These are phyloP conservation scores for Buphagus erythrorhynchus DNA, from an alignment of 2,797 vertebrate species.

Conservation along the genomic window DNA sequence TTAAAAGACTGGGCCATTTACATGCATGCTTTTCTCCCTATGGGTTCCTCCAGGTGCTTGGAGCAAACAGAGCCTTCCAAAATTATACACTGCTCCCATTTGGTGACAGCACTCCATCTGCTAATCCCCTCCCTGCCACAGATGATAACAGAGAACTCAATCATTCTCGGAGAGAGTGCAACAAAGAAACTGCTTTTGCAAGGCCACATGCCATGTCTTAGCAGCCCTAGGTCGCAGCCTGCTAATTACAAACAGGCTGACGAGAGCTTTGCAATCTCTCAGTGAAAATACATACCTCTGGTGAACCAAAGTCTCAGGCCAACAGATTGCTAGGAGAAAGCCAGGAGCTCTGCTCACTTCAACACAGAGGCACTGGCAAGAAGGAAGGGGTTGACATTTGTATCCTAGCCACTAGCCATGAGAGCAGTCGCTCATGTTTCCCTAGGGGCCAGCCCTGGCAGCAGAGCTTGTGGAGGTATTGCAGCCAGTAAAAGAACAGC, in stretches of 20 bases:
- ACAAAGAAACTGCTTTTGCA: not conserved
- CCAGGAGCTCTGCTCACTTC: not conserved
- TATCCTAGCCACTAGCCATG: not conserved
- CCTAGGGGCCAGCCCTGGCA: fast-evolving
- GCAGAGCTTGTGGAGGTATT: not conserved
- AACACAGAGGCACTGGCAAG: not conserved
- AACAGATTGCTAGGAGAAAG: not conserved
- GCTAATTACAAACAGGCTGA: not conserved
- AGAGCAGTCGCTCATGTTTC: not conserved
- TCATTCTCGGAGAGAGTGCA: fast-evolving
- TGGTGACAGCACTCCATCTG: not conserved
- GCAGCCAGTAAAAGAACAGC: not conserved
- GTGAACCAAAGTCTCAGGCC: not conserved
- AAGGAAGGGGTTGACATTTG: not conserved
- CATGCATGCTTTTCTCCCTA: not conserved
- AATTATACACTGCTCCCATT: not conserved
- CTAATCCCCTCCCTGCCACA: not conserved
- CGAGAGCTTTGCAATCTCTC: not conserved
- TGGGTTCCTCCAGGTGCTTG: not conserved
- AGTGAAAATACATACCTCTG: not conserved
- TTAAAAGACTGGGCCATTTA: not conserved
- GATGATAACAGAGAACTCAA: not conserved
- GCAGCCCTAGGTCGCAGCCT: not conserved
- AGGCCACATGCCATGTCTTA: not conserved
- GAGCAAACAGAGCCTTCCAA: not conserved